Base-by-base conservation (phyloP, 1,140 invertebrate species). In the Lithobius niger region DNA sequence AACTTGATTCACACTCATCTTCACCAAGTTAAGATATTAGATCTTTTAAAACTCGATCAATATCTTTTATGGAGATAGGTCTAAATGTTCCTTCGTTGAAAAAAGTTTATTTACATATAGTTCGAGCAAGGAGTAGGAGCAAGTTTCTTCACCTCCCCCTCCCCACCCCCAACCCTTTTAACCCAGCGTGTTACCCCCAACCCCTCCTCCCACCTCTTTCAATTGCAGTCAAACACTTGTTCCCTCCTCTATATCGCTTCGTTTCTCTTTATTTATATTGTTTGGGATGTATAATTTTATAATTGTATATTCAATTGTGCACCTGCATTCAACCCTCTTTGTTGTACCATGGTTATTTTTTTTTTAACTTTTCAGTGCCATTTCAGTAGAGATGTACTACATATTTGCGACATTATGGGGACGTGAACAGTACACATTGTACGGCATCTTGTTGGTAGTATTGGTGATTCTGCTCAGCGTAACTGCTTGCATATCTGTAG, bases 321-420 rank as follows among this genome's bases (percentile, higher is more conserved):
- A n/a, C 31, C 6, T 10, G 31, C n/a, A 36, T 36, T 36, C n/a
- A n/a, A 36, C 31, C n/a, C 6, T 27, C 21, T 52, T 27, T 58
- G 60, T 53, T 3, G 24, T 31, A 16, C 21, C 31, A 50, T 28
- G 57, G 21, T 21, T 62, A 44, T 58, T 10, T 10, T 40, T 10
- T 54, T 43, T 4, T 21, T 19, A 50, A 36, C 40, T 54, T 60
- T 65, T 27, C 66, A 76, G 75, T 68, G 74, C 75, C 24, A 76
- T 77, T 25, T 76, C 74, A 22, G 75, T 77, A 22, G 75, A 77
- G 61, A 62, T 77, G 57, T 77, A 77, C 59, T 77, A 77, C 61
- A 75, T 77, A 52, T 76, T 76, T 66, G 71, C 75, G 45, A 77
- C 75, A 1, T 61, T 77, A 3, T 77, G 76, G 76, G 75, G 76